Base-by-base conservation (phyloP, 2,113 vertebrate species). In the Pimephales promelas region DNA sequence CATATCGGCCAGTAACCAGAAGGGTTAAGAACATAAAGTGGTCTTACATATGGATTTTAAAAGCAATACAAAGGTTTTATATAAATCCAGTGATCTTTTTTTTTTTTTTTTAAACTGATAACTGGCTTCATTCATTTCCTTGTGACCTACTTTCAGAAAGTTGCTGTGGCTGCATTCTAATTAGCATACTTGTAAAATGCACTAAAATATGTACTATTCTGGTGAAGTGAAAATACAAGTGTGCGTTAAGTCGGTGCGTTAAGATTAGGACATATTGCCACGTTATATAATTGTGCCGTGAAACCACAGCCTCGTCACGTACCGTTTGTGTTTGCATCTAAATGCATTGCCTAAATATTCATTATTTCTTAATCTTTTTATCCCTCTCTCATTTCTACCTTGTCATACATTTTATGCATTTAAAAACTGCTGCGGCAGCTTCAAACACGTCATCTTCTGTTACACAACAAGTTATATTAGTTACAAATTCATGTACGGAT, bases 141-240 rank as follows among this genome's bases (percentile, higher is more conserved):
- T 74, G 16, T 52, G 72, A 74, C 72, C 72, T 52, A 74, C 52
- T 74, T 74, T 49, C 24, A 74, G 45, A 74, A 74, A 74, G 45
- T 40, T 34, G 11, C 66, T 36, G 66, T 20, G 26, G 26, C 72
- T 74, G 72, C 72, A 28, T 26, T 52, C 45, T 31, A 52, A 31
- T 74, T 74, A 28, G 72, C 72, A 74, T 52, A 74, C 24, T 74
- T 71, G 36, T 45, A 71, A 43, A 45, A 71, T 43, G 40, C 24
- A 49, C 14, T 52, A 18, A 31, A 52, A 31, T 31, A 47, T 52
- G 24, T 16, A 52, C 43, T 5, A 16, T 52, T 74, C 24, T 52
- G 47, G 16, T 31, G 24, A 18, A 31, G 24, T 49, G 72, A 52
- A 22, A 74, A 16, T 26, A 28, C 3, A 3, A 52, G 72, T 52